Conservation (phyloP, 1,140 invertebrate genomes). For the Halictus rubicundus region DNA sequence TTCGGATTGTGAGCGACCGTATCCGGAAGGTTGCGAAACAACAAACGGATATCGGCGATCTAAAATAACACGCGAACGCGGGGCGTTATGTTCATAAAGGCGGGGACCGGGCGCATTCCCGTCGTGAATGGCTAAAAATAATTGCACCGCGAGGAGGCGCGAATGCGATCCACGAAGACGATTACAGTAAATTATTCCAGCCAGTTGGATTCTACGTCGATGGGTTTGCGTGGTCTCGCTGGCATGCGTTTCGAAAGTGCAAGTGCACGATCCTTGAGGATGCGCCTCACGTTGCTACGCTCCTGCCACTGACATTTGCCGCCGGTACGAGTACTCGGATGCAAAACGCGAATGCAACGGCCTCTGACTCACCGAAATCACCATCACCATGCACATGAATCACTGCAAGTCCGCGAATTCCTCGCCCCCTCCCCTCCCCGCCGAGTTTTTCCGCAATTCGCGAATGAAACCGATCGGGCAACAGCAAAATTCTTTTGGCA, state of each 20-base stretch:
- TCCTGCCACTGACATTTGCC: constrained; percentile 63
- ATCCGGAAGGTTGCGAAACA: background rate
- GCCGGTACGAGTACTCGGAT: background rate
- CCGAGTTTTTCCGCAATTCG: background rate
- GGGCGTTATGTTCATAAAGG: background rate
- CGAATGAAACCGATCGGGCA: background rate
- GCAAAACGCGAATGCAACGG: constrained; percentile 31
- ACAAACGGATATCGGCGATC: background rate
- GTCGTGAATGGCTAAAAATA: constrained; percentile 22
- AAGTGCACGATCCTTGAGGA: constrained; percentile 60
- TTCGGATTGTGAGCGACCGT: background rate
- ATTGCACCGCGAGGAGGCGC: background rate
- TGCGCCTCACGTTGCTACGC: constrained; percentile 63
- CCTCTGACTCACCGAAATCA: constrained; percentile 29
- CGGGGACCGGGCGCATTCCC: constrained; percentile 13
- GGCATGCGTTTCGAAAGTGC: constrained; percentile 65
- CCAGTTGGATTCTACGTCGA: constrained; percentile 15
- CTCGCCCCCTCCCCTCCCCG: no score
- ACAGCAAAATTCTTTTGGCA: background rate
- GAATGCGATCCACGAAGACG: constrained; percentile 37
- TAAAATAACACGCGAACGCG: background rate
- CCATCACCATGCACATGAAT: constrained; percentile 7
- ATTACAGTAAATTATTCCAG: constrained; percentile 35
- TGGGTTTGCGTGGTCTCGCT: constrained; percentile 51
- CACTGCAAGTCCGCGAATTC: background rate